These are phyloP conservation scores for Crotalus tigris DNA, from an alignment of 2,113 vertebrate genomes.

Conservation along the genomic window DNA sequence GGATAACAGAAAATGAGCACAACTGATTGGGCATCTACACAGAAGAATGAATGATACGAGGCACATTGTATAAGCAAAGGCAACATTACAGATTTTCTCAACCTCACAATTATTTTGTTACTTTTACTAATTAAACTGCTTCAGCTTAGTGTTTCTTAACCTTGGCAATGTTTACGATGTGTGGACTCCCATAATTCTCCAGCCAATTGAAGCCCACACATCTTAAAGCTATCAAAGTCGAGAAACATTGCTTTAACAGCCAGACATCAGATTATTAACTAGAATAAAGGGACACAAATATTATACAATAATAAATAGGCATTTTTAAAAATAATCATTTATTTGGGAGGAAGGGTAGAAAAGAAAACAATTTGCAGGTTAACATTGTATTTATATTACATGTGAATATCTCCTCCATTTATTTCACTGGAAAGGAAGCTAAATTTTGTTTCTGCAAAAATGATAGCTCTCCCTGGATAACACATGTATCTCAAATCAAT, in stretches of 20 bases:
- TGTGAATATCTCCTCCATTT: neutral
- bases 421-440: neutral
- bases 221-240: neutral
- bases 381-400: neutral
- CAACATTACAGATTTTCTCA: constrained; percentile 1
- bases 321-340: neutral
- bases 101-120: neutral
- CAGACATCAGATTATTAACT: neutral
- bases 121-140: neutral
- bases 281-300: neutral
- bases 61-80: neutral
- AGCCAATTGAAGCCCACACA: neutral
- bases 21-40: constrained; percentile 1
- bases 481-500: neutral
- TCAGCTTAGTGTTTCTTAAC: neutral
- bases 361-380: neutral
- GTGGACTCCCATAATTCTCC: neutral
- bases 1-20: neutral
- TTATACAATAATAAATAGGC: neutral
- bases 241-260: neutral
- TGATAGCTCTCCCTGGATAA: neutral
- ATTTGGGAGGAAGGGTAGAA: neutral
- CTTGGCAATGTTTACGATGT: neutral
- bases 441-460: neutral
- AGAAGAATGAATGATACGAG: neutral